Conservation (phyloP, 2,797 vertebrate genomes). For the Lacerta bilineata region DNA sequence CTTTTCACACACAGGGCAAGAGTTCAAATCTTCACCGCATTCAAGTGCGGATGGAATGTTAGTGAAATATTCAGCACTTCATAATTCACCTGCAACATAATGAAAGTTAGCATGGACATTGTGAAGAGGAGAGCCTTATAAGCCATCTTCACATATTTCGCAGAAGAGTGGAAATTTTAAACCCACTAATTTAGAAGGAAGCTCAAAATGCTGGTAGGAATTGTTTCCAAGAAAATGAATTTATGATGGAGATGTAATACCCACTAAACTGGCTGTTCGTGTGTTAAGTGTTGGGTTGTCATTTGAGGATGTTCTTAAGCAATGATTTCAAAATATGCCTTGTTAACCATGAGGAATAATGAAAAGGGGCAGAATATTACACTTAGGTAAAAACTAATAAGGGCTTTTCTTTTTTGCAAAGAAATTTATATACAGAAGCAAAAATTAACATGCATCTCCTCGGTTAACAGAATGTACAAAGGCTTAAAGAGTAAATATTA, state of each 20-base stretch:
- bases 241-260: background rate
- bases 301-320: background rate
- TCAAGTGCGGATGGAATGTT: accelerated
- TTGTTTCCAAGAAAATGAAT: slow-evolving; percentile 1
- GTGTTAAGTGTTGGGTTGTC: background rate
- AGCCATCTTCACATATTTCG: background rate
- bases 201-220: background rate
- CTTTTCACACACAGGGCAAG: background rate
- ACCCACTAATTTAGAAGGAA: background rate
- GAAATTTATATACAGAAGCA: background rate
- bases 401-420: background rate
- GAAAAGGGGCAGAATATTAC: background rate
- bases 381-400: background rate
- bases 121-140: background rate
- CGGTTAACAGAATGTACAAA: background rate
- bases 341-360: background rate
- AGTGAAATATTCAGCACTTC: background rate
- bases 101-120: background rate
- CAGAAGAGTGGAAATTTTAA: background rate
- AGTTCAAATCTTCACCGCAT: background rate
- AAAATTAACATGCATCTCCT: background rate
- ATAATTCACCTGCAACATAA: background rate
- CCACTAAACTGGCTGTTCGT: background rate
- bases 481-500: background rate
- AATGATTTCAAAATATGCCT: background rate